Base-by-base conservation (phyloP, 2,888 invertebrate species). In the Parthenolecanium corni region DNA sequence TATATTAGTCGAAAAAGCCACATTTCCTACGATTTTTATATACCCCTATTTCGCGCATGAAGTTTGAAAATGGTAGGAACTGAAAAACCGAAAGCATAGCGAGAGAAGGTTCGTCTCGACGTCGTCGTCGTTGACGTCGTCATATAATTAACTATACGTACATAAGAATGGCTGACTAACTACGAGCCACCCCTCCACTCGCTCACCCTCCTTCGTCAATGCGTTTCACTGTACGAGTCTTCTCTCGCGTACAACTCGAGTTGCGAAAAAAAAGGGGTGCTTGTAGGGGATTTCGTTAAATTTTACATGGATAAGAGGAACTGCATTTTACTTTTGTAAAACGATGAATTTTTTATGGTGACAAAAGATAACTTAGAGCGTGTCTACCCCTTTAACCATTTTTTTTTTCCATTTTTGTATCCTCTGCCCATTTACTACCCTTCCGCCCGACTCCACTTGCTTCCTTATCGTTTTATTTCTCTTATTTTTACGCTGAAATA, bases 291-390 rank as follows among this genome's bases (percentile, higher is more conserved):
- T 31, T 56, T 47, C 58, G 47, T 58, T 58, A 47, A 58, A 58
- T 58, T 58, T 58, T 58, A 21, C 47, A 58, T 58, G 58, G 25
- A 36, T 31, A 58, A 58, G 47, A 58, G 47, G 47, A 47, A 46
- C 58, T 58, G 58, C 47, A 58, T 47, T 58, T 58, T 47, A 58
- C 58, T 46, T 58, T 21, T 47, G 58, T 47, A 20, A 58, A 58
- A 58, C 44, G 58, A 31, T 58, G 58, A 46, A 58, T 58, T 58
- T 58, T 58, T 58, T 36, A 58, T 47, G 47, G 57, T 47, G 57
- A 57, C 57, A 57, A 56, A 56, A 56, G 54, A 56, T 56, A 56
- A 57, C 25, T 57, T 42, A 18, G 36, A 47, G 47, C 40, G 54
- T 23, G 54, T 56, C 54, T 56, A 56, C 44, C 16, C 44, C 18